Evolutionary conservation across 2,113 vertebrate species (phyloP).

Genomic region (Odontophorus gujanensis): DNA sequence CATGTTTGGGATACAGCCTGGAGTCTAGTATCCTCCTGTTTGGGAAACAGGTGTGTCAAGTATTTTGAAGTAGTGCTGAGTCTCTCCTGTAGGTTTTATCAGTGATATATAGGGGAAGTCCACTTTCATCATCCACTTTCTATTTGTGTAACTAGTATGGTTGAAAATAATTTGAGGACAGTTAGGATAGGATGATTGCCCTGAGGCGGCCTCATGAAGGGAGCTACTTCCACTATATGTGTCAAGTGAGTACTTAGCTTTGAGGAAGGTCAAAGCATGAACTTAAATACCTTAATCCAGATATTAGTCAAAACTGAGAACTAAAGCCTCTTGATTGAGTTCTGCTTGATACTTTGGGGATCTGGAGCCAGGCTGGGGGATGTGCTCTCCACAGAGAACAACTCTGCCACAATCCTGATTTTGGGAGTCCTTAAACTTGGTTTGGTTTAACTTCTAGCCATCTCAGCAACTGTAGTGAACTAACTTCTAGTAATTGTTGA

Average conservation of each 20-base stretch:
- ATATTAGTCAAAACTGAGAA: neutral
- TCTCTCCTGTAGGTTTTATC: neutral
- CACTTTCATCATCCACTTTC: neutral
- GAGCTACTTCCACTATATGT: neutral
- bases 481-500: neutral
- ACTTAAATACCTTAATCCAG: neutral
- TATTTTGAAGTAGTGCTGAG: neutral
- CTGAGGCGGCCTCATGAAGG: neutral
- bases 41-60: neutral
- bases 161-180: neutral
- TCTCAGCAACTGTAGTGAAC: neutral
- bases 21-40: neutral
- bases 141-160: neutral
- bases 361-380: neutral
- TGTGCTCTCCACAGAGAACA: neutral
- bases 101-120: neutral
- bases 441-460: neutral
- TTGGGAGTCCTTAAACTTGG: neutral
- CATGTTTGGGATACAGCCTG: neutral
- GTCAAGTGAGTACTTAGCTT: neutral
- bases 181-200: neutral
- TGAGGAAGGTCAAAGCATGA: neutral
- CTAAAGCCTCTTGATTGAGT: neutral
- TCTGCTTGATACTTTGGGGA: neutral
- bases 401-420: neutral